phyloP scores from a whole-genome alignment of 2,113 vertebrate genomes.

The Castor canadensis region DNA sequence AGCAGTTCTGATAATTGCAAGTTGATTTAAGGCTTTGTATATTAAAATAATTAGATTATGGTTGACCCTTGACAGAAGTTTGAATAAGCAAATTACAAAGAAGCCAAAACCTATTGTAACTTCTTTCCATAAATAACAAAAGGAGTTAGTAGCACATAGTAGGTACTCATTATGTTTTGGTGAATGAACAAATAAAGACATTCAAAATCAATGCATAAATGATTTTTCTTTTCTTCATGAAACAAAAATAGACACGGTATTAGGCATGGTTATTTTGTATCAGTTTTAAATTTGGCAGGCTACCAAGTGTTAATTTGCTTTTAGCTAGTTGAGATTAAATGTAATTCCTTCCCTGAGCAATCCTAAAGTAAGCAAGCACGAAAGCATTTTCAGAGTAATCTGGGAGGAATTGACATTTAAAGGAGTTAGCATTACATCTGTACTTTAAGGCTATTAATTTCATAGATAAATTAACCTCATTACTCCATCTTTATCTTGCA shows the following conservation, averaged over 20 bases:
- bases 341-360: constrained; percentile 90
- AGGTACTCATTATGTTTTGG: neutral
- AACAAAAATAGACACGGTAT: constrained; percentile 85
- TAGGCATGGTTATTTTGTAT: constrained; percentile 87
- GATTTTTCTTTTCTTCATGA: constrained; percentile 81
- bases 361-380: constrained; percentile 88
- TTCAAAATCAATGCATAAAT: constrained; percentile 64
- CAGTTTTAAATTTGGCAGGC: constrained; percentile 90
- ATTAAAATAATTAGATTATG: constrained; percentile 67
- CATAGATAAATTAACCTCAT: constrained; percentile 84
- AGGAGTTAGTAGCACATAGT: constrained; percentile 32
- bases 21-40: constrained; percentile 58
- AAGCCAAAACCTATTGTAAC: neutral
- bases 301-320: constrained; percentile 93
- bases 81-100: constrained; percentile 45
- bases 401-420: constrained; percentile 87
- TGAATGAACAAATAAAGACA: constrained; percentile 52
- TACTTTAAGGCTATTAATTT: constrained; percentile 87
- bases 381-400: constrained; percentile 88
- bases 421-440: constrained; percentile 85
- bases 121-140: constrained; percentile 15
- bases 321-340: constrained; percentile 92
- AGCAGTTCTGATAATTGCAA: constrained; percentile 34
- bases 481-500: constrained; percentile 84
- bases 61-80: constrained; percentile 49